Evolutionary conservation across 2,888 invertebrate species (phyloP), one percentile per base, ranked within the genome.

Genomic region (Tridacna gigas): DNA sequence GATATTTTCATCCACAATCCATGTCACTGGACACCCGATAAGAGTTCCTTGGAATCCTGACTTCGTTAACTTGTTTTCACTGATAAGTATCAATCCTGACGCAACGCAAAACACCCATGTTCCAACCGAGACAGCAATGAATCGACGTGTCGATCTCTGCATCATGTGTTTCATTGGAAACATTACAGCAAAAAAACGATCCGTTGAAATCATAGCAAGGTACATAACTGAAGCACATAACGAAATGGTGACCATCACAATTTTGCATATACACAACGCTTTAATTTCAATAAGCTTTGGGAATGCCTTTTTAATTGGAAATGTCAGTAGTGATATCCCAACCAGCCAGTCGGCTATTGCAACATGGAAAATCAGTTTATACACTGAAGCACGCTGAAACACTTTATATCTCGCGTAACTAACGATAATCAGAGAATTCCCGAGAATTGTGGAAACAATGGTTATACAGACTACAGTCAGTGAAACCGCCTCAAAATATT

Each of bases 351-450:
- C 56, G n/a, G 56, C 56, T 5, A 56, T 56, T 3, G 56, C 56
- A n/a, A 56, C 56, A 20, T 56, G 56, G n/a, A 56, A n/a, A 56
- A 56, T 56, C 56, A 56, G n/a, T n/a, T 56, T 56, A n/a, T 56
- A n/a, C 56, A n/a, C n/a, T 20, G n/a, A 18, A 20, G 20, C 56
- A 18, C n/a, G 18, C 56, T 56, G 56, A 56, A 56, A 56, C n/a
- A 20, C 56, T n/a, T 56, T 56, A 9, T 20, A 56, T n/a, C 9
- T 56, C 56, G 9, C 20, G n/a, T 20, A 20, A 18, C 20, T 20
- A 3, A 56, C 56, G 2, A 56, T 56, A 20, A 56, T 56, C 2
- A 56, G 56, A 20, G 56, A 56, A n/a, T 56, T 56, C 9, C 56
- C 56, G n/a, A 56, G n/a, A 56, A 56, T 20, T 56, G 56, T 56